Base-by-base conservation (phyloP, 1,140 invertebrate genomes). In the Sitodiplosis mosellana region DNA sequence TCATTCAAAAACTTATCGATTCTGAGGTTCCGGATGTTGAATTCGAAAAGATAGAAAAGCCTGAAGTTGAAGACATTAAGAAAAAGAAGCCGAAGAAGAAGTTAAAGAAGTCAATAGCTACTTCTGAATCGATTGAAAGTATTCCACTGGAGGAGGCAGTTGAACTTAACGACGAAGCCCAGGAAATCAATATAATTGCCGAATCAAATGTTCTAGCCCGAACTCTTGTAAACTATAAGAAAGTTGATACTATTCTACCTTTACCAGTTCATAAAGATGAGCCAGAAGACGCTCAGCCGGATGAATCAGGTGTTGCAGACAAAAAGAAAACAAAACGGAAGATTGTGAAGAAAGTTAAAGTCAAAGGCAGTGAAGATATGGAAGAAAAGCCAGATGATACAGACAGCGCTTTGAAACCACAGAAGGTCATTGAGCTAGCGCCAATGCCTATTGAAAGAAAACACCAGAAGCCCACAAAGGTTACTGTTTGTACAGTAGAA, bases 391-490 rank as follows among this genome's bases (percentile, higher is more conserved):
- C 56, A 5, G 48, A 49, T 5, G 38, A 27, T 17, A 19, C n/a
- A 19, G 18, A 41, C 7, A 19, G 3, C n/a, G 7, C 19, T 36
- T 46, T 33, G 49, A 45, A 33, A 5, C 58, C 55, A 20, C 49
- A 58, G 1, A 61, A 63, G 10, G 54, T 56, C 4, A 55, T 62
- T 2, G 48, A 50, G 22, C 51, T 63, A 10, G 58, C 57, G 19
- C 61, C 62, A n/a, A 54, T 56, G 4, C 62, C 59, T 50, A 62
- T 63, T 33, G 57, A 55, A 36, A 53, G 58, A 12, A 60, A 53
- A 11, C 55, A 64, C 27, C 61, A 64, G 22, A 61, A 62, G 37
- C 61, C 61, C 2, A 60, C 58, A 11, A 61, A 63, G 36, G 46
- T 63, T 6, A 54, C 53, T n/a, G 52, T 64, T 41, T 54, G 57